Percentiles rank a stretch among this genome's conserved stretches.
Conservation (phyloP, 2,113 vertebrate species). For the Microtus richardsoni region DNA sequence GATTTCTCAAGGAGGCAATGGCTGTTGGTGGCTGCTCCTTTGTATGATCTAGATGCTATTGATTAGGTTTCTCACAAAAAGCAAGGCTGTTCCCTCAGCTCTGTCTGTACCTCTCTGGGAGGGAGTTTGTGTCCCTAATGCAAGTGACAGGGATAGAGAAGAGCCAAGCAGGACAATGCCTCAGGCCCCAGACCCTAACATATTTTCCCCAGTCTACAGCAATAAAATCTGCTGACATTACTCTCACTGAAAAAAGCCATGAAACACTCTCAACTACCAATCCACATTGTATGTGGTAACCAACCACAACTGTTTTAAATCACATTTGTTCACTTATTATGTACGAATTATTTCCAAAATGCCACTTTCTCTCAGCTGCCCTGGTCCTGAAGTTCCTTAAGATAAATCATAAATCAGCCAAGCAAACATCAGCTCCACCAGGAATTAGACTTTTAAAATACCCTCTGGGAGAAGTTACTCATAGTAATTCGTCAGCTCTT, state of each 20-base stretch:
- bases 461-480: background rate
- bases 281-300: background rate
- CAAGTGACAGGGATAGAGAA: background rate
- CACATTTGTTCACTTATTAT: background rate
- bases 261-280: background rate
- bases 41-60: background rate
- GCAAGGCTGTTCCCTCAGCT: background rate
- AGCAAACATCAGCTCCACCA: background rate
- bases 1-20: background rate
- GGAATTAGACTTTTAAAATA: background rate
- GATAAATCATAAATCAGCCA: background rate
- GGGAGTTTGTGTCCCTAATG: rapidly evolving
- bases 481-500: background rate
- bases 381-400: background rate
- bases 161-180: background rate
- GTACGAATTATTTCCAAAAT: background rate
- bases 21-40: background rate
- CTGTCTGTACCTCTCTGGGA: too few relatives aligned
- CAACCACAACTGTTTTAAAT: background rate
- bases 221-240: background rate
- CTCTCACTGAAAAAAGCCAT: rapidly evolving
- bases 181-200: background rate
- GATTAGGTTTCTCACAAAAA: background rate
- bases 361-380: background rate
- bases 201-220: background rate